Evolutionary conservation across 1,140 invertebrate genomes (phyloP), one percentile per base, ranked within the genome.

Genomic region (Andricus grossulariae): DNA sequence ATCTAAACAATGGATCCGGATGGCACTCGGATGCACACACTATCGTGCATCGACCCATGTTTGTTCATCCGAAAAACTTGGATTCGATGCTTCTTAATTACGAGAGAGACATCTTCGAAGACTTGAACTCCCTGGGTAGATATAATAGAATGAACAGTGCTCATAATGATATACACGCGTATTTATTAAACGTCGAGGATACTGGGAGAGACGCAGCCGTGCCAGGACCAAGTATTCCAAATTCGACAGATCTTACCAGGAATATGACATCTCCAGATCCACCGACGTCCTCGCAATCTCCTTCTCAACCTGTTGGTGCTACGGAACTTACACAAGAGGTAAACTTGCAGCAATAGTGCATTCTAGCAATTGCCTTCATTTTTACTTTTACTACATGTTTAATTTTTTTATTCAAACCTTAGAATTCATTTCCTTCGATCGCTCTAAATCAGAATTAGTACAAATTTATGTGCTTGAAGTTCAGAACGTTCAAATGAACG

Each of bases 61-160:
- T 91, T 81, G 91, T 95, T 1, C 95, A 96, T 83, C 95, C 95
- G 0, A 97, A 96, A 86, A 95, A 93, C 80, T 84, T 95, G 16
- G 95, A 96, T 82, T 94, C 94, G n/a, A 92, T 95, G 55, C 88
- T 96, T 66, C 86, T 95, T 1, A 94, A 95, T 84, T 95, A 95
- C 85, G 94, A 96, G 86, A 92, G 94, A 84, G 92, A 95, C 82
- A 87, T 96, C n/a, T 96, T 96, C 85, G 94, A 95, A 78, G 95
- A 96, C 81, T 89, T 96, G n/a, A 95, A 95, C 84, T 94, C 94
- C 7, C 86, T 95, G n/a, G 94, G 94, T 15, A 84, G 93, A 70
- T 93, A 93, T 82, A 92, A 91, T 72, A 90, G 89, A 88, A 85
- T 92, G 76, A 90, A 91, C 60, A 84, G 89, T 21, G 87, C 84